These are phyloP conservation scores for Rhingia rostrata DNA, from an alignment of 2,888 invertebrate genomes.

Conservation along the genomic window DNA sequence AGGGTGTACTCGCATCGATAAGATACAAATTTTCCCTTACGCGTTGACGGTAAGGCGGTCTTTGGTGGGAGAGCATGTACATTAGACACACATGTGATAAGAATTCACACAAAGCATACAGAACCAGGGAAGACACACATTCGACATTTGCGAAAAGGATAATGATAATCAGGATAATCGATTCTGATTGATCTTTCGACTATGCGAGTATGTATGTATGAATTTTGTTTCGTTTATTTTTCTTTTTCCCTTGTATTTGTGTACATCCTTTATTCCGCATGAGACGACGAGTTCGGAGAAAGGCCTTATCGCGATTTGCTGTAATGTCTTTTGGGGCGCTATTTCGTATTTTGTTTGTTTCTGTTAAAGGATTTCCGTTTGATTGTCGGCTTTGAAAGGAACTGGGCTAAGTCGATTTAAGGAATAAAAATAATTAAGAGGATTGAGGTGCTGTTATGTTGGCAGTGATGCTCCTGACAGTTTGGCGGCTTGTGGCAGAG, in stretches of 20 bases:
- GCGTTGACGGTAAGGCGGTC: background rate
- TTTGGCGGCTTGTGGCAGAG: constrained; percentile 50
- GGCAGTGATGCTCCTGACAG: constrained; percentile 24
- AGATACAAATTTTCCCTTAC: constrained; percentile 32
- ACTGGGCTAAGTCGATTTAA: constrained; percentile 66
- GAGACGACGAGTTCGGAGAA: constrained; percentile 24
- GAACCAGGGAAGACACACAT: constrained; percentile 39
- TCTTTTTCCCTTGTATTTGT: constrained; percentile 7
- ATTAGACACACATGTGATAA: constrained; percentile 62
- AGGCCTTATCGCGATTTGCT: constrained; percentile 55
- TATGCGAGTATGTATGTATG: constrained; percentile 15
- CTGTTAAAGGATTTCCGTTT: constrained; percentile 54
- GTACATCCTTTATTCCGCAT: background rate
- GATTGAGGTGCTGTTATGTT: constrained; percentile 43
- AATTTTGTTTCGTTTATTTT: constrained; percentile 1
- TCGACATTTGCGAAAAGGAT: constrained; percentile 77
- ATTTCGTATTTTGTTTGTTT: constrained; percentile 12
- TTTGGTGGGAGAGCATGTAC: constrained; percentile 18
- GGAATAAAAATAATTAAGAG: constrained; percentile 74
- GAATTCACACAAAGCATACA: constrained; percentile 43
- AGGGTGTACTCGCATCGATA: constrained; percentile 20
- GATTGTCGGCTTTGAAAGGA: constrained; percentile 59
- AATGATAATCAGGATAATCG: constrained; percentile 82
- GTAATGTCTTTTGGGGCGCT: constrained; percentile 27
- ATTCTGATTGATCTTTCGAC: constrained; percentile 81